These are phyloP conservation scores for Dendrocopos noguchii DNA, from an alignment of 2,113 vertebrate genomes.

Conservation along the genomic window DNA sequence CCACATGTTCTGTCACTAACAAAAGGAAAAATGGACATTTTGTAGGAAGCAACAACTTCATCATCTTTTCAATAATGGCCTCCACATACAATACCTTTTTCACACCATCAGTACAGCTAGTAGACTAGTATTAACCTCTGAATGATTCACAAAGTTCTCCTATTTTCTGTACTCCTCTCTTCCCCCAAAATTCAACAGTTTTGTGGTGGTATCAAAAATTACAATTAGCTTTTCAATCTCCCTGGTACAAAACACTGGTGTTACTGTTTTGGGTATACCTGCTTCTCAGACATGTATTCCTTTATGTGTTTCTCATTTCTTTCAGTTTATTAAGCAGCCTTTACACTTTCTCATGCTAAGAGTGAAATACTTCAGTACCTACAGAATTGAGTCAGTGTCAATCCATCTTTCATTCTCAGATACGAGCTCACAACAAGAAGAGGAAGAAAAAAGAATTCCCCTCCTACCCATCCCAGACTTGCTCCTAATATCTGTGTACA, in stretches of 20 bases:
- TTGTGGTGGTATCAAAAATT: neutral
- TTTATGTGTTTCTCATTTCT: neutral
- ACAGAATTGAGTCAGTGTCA: neutral
- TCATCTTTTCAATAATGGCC: neutral
- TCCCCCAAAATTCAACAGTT: neutral
- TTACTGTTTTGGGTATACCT: neutral
- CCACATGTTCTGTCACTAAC: neutral
- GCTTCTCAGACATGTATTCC: neutral
- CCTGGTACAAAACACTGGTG: neutral
- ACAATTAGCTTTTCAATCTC: neutral
- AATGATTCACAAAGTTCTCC: neutral
- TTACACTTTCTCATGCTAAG: neutral
- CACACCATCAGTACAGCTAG: neutral
- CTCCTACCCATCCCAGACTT: neutral
- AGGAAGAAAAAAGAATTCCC: neutral
- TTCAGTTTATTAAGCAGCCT: neutral
- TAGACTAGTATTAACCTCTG: neutral
- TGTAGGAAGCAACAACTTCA: neutral
- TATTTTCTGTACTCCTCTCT: neutral
- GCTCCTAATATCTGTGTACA: neutral
- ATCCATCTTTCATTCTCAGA: neutral
- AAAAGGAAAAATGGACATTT: neutral
- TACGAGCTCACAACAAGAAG: neutral
- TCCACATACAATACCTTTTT: neutral
- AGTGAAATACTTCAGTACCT: neutral